Evolutionary conservation across 2,113 vertebrate genomes (phyloP).

Genomic region (Micromys minutus): DNA sequence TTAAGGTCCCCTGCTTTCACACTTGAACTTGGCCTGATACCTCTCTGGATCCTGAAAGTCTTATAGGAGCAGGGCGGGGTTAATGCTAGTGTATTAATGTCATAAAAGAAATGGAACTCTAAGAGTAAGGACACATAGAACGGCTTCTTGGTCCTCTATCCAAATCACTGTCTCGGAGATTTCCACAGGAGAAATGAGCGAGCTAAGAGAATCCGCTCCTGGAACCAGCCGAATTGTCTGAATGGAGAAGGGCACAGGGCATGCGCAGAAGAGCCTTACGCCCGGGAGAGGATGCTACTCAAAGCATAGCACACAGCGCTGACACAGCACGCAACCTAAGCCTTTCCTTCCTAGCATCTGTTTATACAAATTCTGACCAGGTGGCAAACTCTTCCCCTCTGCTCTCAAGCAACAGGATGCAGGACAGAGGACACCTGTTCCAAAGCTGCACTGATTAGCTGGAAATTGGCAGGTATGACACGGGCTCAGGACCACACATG

Average conservation of each 20-base stretch:
- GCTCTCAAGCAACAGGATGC: slow-evolving; percentile 37
- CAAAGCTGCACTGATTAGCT: slow-evolving; percentile 59
- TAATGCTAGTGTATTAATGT: neutral
- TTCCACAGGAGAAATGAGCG: neutral
- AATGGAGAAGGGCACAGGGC: neutral
- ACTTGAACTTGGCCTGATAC: neutral
- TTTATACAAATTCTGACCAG: slow-evolving; percentile 68
- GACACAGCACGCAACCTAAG: neutral
- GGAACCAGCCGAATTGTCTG: neutral
- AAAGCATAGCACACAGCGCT: neutral
- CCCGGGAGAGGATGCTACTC: neutral
- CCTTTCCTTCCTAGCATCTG: slow-evolving; percentile 54
- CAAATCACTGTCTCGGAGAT: neutral
- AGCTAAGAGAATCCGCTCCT: neutral
- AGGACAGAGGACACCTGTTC: slow-evolving; percentile 74
- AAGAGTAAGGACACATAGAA: neutral
- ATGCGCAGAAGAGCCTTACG: neutral
- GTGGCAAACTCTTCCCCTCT: slow-evolving; percentile 63
- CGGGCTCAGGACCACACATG: neutral
- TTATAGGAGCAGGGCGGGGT: neutral
- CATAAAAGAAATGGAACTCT: neutral
- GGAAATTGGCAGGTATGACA: neutral
- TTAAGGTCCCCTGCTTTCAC: neutral
- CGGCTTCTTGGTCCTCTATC: neutral
- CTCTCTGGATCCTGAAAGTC: neutral